Base-by-base conservation (phyloP, 2,797 vertebrate species). In the Sparus aurata region DNA sequence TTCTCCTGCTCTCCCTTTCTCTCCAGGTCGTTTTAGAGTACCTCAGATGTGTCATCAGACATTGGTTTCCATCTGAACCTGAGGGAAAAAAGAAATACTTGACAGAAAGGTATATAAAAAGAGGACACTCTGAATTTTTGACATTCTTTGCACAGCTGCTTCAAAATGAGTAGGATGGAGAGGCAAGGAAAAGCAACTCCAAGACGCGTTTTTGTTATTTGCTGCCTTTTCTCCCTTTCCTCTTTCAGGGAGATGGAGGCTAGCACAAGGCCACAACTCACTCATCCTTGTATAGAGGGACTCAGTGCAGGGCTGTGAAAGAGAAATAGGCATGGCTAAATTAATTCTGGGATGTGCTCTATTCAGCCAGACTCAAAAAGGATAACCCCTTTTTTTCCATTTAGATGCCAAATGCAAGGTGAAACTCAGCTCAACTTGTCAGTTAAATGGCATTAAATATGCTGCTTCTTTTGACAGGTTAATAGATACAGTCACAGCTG, bases 11-110 rank as follows among this genome's bases (percentile, higher is more conserved):
- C 86, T 91, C 77, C 66, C 79, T 86, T 90, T 89, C 83, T 92
- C 89, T 87, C 74, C 7, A 43, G 89, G 89, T 91, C 82, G 72
- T 89, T 89, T 90, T 91, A 91, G 89, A 92, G 90, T 88, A 91
- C 86, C 92, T 95, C 92, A 92, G 93, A 95, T 95, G 94, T 94
- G 92, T 92, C 94, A 94, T 94, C 94, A 95, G 91, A 92, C 92
- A 86, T 87, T 87, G 91, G 90, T 92, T 94, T 94, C 94, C 85
- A 92, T 94, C 90, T 95, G 94, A 95, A 93, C 90, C 89, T 84
- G 79, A 87, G 82, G 89, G 85, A 84, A 89, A 89, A 93, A 90
- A 91, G 88, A 92, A 94, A 92, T 94, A 95, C 92, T 94, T 92
- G 89, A 94, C 93, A 94, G 91, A 92, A 91, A 93, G 89, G 83